Evolutionary conservation across 1,140 invertebrate genomes (phyloP), one percentile per base, ranked within the genome.

Genomic region (Aradophagus sp.): DNA sequence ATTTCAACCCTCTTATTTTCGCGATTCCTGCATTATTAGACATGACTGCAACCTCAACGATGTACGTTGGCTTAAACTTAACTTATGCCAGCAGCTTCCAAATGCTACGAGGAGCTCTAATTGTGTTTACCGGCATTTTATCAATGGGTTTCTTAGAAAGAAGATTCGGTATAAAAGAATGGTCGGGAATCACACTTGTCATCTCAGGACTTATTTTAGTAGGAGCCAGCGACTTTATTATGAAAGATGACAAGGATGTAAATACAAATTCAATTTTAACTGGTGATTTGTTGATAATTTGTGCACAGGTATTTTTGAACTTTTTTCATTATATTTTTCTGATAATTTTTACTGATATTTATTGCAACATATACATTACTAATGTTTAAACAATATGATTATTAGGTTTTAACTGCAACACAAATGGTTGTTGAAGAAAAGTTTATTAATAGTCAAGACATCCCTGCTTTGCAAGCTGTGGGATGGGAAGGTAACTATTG

Each of bases 361-460:
- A n/a, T n/a, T n/a, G n/a, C n/a, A n/a, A n/a, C n/a, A n/a, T n/a
- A n/a, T n/a, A n/a, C n/a, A n/a, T n/a, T n/a, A n/a, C n/a, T n/a
- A n/a, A n/a, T n/a, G n/a, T n/a, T n/a, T n/a, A n/a, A n/a, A n/a
- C n/a, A n/a, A n/a, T n/a, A n/a, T n/a, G n/a, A n/a, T n/a, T n/a
- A n/a, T 19, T 32, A 62, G 84, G 90, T 98, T 27, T 90, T 98
- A 69, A 92, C 92, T n/a, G 93, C 95, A 0, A 87, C 90, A 38
- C 95, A 98, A 87, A 97, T 98, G 93, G 95, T 98, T 0, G 90
- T 95, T 39, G 97, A 99, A 86, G 96, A 99, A 82, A 97, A 95
- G 86, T 97, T 91, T 86, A 89, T 98, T 0, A 85, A 89, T 34
- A 89, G 91, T 27, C 87, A 92, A 48, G 93, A 97, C 83, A 94